phyloP scores from a whole-genome alignment of 2,888 invertebrate genomes.

The Pasiphila rectangulata region DNA sequence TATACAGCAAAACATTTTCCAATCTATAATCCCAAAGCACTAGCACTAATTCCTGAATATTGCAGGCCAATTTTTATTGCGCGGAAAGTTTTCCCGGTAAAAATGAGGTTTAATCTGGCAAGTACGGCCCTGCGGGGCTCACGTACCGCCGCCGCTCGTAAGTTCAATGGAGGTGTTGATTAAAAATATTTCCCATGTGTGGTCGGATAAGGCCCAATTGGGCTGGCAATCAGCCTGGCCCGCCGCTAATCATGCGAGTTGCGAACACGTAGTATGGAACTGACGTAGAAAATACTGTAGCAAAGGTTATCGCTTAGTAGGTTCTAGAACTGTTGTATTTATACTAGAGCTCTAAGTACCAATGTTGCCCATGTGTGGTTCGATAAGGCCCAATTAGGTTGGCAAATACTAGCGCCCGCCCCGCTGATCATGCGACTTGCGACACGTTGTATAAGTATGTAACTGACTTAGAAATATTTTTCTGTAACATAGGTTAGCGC shows the following conservation, averaged over 20 bases:
- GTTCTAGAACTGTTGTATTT: too few relatives aligned
- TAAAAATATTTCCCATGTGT: slow-evolving; percentile 82
- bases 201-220: slow-evolving; percentile 81
- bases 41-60: slow-evolving; percentile 8
- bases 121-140: slow-evolving; percentile 71
- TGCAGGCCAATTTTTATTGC: slow-evolving; percentile 5
- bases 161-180: slow-evolving; percentile 83
- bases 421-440: too few relatives aligned
- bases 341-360: too few relatives aligned
- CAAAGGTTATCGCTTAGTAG: not conserved
- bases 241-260: slow-evolving; percentile 70
- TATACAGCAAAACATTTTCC: not conserved
- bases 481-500: too few relatives aligned
- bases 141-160: slow-evolving; percentile 81
- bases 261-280: slow-evolving; percentile 32
- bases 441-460: too few relatives aligned
- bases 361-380: too few relatives aligned
- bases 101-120: slow-evolving; percentile 28
- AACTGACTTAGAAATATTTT: too few relatives aligned
- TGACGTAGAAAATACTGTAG: not conserved
- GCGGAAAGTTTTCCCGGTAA: slow-evolving; percentile 21
- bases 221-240: slow-evolving; percentile 75
- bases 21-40: slow-evolving; percentile 4
- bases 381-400: too few relatives aligned
- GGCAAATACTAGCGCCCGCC: too few relatives aligned